Conservation (phyloP, 2,797 vertebrate genomes). For the Triplophysa bombifrons region DNA sequence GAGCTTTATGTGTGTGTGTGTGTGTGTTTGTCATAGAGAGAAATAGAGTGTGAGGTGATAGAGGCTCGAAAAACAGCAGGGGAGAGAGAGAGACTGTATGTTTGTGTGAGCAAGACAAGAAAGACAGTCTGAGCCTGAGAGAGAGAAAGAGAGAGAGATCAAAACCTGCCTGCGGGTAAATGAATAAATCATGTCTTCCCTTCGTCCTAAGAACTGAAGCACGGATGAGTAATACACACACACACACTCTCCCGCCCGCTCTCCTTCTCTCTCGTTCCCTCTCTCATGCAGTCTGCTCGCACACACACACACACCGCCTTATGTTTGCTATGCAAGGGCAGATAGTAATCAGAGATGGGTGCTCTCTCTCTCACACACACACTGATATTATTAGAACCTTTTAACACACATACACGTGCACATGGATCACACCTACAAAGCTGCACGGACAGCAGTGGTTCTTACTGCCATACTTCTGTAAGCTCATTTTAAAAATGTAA, state of each 20-base stretch:
- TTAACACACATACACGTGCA: slow-evolving; percentile 15
- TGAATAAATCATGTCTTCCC: slow-evolving; percentile 65
- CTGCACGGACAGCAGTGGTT: not conserved
- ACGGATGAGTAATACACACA: slow-evolving; percentile 60
- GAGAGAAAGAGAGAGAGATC: slow-evolving; percentile 57
- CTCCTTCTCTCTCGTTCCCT: slow-evolving; percentile 23
- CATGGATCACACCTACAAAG: slow-evolving; percentile 6
- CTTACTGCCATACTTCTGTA: not conserved
- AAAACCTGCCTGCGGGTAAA: slow-evolving; percentile 64
- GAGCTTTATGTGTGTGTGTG: slow-evolving; percentile 32
- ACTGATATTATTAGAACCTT: slow-evolving; percentile 46
- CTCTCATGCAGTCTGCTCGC: slow-evolving; percentile 23
- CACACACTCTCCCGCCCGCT: slow-evolving; percentile 28
- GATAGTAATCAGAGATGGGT: slow-evolving; percentile 59
- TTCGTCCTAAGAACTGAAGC: slow-evolving; percentile 62
- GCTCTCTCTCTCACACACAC: slow-evolving; percentile 14
- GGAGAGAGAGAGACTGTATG: slow-evolving; percentile 41
- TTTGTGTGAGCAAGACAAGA: slow-evolving; percentile 34
- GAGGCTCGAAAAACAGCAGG: slow-evolving; percentile 48
- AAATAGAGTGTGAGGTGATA: slow-evolving; percentile 51
- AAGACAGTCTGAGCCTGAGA: slow-evolving; percentile 19
- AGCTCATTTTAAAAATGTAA: slow-evolving; percentile 1
- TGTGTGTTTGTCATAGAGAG: slow-evolving; percentile 50
- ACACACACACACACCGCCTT: slow-evolving; percentile 21
- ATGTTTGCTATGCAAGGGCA: slow-evolving; percentile 60